Base-by-base conservation (phyloP, 2,113 vertebrate species). In the Pitta sordida region DNA sequence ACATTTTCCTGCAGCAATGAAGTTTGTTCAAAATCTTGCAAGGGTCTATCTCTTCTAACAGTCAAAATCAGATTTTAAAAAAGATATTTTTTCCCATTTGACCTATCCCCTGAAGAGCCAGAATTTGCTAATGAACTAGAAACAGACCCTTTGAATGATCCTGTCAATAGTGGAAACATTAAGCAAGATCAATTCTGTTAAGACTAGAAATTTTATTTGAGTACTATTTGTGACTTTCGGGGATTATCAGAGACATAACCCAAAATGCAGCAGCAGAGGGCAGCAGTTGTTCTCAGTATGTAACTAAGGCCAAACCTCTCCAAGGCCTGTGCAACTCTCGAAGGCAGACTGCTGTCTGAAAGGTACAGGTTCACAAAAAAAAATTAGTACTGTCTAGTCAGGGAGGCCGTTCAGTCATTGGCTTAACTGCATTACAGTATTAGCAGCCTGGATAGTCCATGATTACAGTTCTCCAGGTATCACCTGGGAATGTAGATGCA, bases 221-320 rank as follows among this genome's bases (percentile, higher is more conserved):
- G 0, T 30, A n/a, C n/a, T n/a, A n/a, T 83, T 76, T 84, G 39
- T 89, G 59, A 5, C 10, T 64, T 7, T 79, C 48, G 5, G 36
- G 39, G 32, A 26, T 81, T 71, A 30, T 55, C 10, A 73, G 63
- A 58, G 43, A 51, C 46, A 86, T 37, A 91, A 56, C 37, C 29
- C 56, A 19, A 36, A 73, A 49, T 34, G 73, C 69, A 41, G 58
- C 96, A 97, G 93, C 73, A 97, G 97, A 91, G 91, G 97, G 96
- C 96, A 96, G 96, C 93, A 96, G 55, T 58, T 81, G 46, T 44
- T 93, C 65, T 92, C 52, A 8, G 10, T 52, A 75, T n/a, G 9
- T 29, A 83, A 24, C 37, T 17, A 10, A 76, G 24, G 44, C 12
- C 39, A 53, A n/a, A 46, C 36, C 78, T 6, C 19, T 58, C 3